Evolutionary conservation across 2,888 invertebrate species (phyloP), one percentile per base, ranked within the genome.

Genomic region (Ypsolopha scabrella): DNA sequence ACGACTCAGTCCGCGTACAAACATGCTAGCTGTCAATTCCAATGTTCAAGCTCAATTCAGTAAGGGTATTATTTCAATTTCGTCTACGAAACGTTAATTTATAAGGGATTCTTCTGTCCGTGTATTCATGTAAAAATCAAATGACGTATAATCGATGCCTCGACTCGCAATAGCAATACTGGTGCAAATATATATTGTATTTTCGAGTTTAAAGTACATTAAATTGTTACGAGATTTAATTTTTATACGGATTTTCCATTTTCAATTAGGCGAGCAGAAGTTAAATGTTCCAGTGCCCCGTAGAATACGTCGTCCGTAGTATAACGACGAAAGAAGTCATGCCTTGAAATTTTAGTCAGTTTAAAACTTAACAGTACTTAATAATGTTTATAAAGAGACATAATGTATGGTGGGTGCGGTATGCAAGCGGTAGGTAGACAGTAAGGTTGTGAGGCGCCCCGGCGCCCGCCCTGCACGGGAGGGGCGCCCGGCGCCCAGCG

Each of bases 281-380:
- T 82, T n/a, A 76, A 82, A 80, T 72, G 72, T 77, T 77, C 82
- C 83, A 83, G 85, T 83, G 83, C 82, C 85, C 85, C 78, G 74
- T 85, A 85, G 83, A 75, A 72, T 82, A 81, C 65, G 75, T 80
- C 81, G 83, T 81, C 81, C 80, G 80, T 83, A 83, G 75, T 71
- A 61, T 81, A 78, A 80, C 80, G 76, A 80, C 75, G 79, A 75
- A 75, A 68, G 75, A 77, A 80, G 78, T 80, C 75, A 79, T 81
- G 85, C 85, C 85, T 85, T 83, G 81, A 82, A 80, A 72, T 68
- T 70, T 74, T 85, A 85, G 85, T 85, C 83, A 78, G 74, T 79
- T 36, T 75, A 80, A 56, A 76, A 72, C 72, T 79, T 75, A 80
- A 79, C 79, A 76, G 85, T 85, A 85, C 83, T 83, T 85, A 83